Evolutionary conservation across 2,888 invertebrate genomes (phyloP), one percentile per base, ranked within the genome.

Genomic region (Neoitamus cyanurus): DNA sequence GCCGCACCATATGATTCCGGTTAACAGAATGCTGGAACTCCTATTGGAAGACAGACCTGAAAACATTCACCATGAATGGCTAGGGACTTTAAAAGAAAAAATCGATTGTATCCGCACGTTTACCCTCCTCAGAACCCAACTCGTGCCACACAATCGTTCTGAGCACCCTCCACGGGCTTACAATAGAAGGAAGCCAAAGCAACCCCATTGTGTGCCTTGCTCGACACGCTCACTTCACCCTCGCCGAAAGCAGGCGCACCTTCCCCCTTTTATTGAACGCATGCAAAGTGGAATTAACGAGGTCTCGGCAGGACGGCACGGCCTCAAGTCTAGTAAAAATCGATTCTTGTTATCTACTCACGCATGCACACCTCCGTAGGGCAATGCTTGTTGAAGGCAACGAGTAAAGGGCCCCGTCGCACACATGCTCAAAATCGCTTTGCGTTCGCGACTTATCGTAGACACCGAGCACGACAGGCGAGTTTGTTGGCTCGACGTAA

Each of bases 301-400:
- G 36, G 11, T 15, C 15, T 73, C 42, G 42, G 6, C 9, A 0
- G 25, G 25, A 15, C n/a, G 58, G 15, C 11, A 13, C 25, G 42
- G 58, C 34, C 34, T 34, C 7, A 70, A 30, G 31, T 68, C 70
- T 11, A 42, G 20, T 6, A 75, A 37, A 37, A 75, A 75, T 75
- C 75, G 75, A 75, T 75, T 42, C 42, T 42, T 7, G 25, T 75
- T 75, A 70, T 46, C 72, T 30, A 70, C 72, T 46, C 72, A 83
- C 83, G 83, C 83, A 83, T 83, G 83, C 83, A 83, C 83, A 70
- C 83, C 37, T 72, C 46, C 9, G 9, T 25, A 9, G 25, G 34
- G 0, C 20, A 6, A 15, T 3, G 2, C 25, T 13, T 13, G 15
- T 34, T 13, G 7, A 2, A 42, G 20, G 0, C 28, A 31, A 7